Evolutionary conservation across 2,797 vertebrate species (phyloP).

Genomic region (Naso thynnoides): DNA sequence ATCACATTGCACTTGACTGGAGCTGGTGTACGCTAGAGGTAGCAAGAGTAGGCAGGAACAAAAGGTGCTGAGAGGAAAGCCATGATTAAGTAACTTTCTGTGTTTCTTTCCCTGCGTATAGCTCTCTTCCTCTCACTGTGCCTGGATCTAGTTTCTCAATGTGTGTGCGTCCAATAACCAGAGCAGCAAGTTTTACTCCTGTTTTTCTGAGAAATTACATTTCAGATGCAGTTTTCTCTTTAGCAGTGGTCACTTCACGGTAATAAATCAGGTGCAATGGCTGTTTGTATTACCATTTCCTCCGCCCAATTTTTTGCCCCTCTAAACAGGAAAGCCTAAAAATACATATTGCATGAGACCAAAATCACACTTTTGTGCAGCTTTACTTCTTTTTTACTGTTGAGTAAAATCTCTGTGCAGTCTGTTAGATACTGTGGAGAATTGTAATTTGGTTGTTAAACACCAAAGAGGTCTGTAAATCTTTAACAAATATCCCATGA

Average conservation of each 20-base stretch:
- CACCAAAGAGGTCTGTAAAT: background rate
- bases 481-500: background rate
- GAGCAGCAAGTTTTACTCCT: background rate
- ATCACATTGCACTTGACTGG: too few species aligned
- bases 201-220: background rate
- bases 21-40: background rate
- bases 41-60: background rate
- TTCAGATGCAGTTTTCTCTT: background rate
- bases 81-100: background rate
- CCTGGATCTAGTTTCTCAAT: background rate
- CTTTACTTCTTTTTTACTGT: background rate
- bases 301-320: background rate
- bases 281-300: background rate
- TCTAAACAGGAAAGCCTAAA: background rate
- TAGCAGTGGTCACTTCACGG: background rate
- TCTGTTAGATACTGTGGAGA: background rate
- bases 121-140: background rate
- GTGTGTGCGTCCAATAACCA: background rate
- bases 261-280: background rate
- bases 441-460: background rate
- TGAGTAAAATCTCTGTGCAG: background rate
- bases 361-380: background rate
- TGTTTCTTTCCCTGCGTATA: background rate
- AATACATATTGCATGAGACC: slow-evolving; percentile 4
- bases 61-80: background rate